These are phyloP conservation scores for Cyprinodon diabolis DNA, from an alignment of 2,797 vertebrate genomes.

Conservation along the genomic window DNA sequence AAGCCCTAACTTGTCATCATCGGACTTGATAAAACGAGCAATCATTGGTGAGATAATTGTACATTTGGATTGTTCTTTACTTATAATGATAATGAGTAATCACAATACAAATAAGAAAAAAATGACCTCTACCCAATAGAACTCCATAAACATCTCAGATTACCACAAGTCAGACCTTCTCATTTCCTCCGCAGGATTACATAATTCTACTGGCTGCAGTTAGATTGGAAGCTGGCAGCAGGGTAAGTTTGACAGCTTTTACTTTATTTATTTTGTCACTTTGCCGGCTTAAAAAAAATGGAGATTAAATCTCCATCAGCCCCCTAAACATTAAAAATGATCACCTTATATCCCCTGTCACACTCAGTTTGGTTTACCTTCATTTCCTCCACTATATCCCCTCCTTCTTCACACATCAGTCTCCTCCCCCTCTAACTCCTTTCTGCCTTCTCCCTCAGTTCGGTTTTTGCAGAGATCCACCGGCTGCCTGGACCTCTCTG, in stretches of 20 bases:
- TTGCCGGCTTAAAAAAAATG: slow-evolving; percentile 15
- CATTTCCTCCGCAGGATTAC: background rate
- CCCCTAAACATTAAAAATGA: slow-evolving; percentile 2
- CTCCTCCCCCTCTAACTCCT: slow-evolving; percentile 25
- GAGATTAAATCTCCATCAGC: background rate
- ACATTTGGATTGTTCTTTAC: background rate
- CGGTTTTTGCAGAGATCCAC: slow-evolving; percentile 68
- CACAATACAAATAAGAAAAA: background rate
- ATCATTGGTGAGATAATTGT: background rate
- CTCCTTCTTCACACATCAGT: slow-evolving; percentile 38
- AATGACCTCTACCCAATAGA: background rate
- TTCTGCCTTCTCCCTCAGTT: slow-evolving; percentile 33
- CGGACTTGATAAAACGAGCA: background rate
- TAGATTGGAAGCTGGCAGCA: background rate
- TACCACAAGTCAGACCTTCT: background rate
- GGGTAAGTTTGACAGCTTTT: background rate
- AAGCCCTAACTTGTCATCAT: background rate
- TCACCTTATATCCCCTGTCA: slow-evolving; percentile 6
- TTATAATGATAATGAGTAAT: background rate
- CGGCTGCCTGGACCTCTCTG: slow-evolving; percentile 48
- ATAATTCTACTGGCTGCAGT: background rate
- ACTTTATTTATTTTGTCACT: slow-evolving; percentile 11
- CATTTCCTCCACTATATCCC: slow-evolving; percentile 1
- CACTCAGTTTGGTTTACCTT: background rate
- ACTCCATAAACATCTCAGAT: background rate